A percentile compares a stretch with the other conserved stretches of the same genome.
Conservation (phyloP, 2,888 invertebrate species). For the Diplolepis rosae region DNA sequence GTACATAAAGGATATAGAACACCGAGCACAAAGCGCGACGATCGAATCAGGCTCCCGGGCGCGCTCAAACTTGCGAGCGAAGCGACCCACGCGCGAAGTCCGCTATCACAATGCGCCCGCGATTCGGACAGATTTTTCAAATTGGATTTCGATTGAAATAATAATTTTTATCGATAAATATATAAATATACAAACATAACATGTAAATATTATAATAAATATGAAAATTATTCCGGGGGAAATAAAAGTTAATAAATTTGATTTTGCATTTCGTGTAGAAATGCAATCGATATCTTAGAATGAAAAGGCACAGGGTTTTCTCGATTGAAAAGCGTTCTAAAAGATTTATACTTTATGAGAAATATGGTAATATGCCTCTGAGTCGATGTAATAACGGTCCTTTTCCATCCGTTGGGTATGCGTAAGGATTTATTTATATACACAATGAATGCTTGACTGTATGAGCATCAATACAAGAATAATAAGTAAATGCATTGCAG, state of each 20-base stretch:
- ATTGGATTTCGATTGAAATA: too few species aligned
- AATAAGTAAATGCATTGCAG: neutral
- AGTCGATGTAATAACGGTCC: constrained; percentile 21
- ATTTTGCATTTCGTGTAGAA: neutral
- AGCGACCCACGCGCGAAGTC: too few species aligned
- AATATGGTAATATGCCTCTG: constrained; percentile 25
- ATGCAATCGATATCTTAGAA: constrained; percentile 9
- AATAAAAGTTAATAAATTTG: neutral
- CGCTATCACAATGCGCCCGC: too few species aligned
- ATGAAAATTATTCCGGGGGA: too few species aligned
- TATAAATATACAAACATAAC: too few species aligned
- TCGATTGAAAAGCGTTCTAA: constrained; percentile 29
- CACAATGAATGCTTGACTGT: neutral
- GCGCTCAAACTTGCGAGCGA: too few species aligned
- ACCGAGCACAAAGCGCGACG: too few species aligned
- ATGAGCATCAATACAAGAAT: neutral
- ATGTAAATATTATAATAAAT: too few species aligned
- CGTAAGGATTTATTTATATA: constrained; percentile 20
- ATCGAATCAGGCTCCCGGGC: too few species aligned
- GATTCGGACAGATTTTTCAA: too few species aligned
- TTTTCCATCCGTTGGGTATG: constrained; percentile 17
- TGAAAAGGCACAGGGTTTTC: constrained; percentile 11
- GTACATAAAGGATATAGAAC: too few species aligned
- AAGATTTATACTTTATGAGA: constrained; percentile 32
- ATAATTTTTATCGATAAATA: too few species aligned